Evolutionary conservation across 2,113 vertebrate species (phyloP), one percentile per base, ranked within the genome.

Genomic region (Heteronetta atricapilla): DNA sequence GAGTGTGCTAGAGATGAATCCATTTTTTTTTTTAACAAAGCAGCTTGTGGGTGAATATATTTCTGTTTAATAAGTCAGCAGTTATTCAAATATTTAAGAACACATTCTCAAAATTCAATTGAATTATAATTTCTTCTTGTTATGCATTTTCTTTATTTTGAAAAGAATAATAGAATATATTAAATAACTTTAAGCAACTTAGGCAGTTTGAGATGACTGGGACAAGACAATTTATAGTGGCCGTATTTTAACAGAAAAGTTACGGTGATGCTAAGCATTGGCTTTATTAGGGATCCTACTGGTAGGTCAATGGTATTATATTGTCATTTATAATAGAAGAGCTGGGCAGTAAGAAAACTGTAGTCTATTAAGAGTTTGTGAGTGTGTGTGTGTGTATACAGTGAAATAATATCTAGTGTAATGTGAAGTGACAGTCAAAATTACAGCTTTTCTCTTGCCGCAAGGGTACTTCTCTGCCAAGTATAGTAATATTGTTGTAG

Each of bases 371-470:
- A 97, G 97, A 97, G 96, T 98, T 97, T 97, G 97, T 97, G 97
- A 95, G 96, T 88, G 96, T 96, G 78, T 97, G 91, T 95, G 59
- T 97, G 98, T 98, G 97, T 98, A 97, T 96, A 98, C 97, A 97
- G 96, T 97, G 98, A 98, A 99, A 98, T 98, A 95, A 98, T 98
- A 98, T 98, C 96, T 94, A 96, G 97, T 97, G 97, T 99, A 98
- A 99, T 98, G 97, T 96, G 97, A 98, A 98, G 97, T 98, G 98
- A 99, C 98, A 98, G 98, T 98, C 98, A 98, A 98, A 99, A 98
- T 98, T 98, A 98, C 98, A 98, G 97, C 98, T 97, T 98, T 98
- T 98, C 98, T 98, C 97, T 98, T 95, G 98, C 98, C 97, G 96
- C 98, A 98, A 98, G 98, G 98, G 97, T 97, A 96, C 97, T 97